Base-by-base conservation (phyloP, 2,113 vertebrate species). In the Megalops atlanticus region DNA sequence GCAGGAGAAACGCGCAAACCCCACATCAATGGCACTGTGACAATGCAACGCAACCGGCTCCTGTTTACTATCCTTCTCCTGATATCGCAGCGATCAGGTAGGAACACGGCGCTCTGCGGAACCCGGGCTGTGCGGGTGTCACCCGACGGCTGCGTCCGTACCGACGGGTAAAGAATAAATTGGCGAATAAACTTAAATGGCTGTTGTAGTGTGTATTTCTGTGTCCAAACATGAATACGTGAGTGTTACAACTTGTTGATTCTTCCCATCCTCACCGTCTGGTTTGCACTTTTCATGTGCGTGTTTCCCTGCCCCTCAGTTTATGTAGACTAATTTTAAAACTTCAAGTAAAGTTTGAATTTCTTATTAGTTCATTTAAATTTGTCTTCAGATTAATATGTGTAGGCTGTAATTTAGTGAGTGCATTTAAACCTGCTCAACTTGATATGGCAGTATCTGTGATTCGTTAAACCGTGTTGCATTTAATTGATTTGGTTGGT, bases 1-100 rank as follows among this genome's bases (percentile, higher is more conserved):
- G 39, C 82, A 68, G 38, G 31, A 81, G 33, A 86, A 85, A 81
- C 86, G 78, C 74, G 86, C 86, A 86, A 86, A 5, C 78, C 80
- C 43, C 86, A 85, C 83, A 85, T 77, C 88, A 90, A 94, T 94
- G 94, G 94, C 93, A 91, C 90, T 88, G 85, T 91, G 87, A 93
- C 85, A 80, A 94, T 94, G 94, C 92, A 93, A 90, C 93, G 93
- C 85, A 89, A 84, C 90, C 92, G 92, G 89, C 88, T 93, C 84
- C 89, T 93, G 85, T 88, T 93, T 85, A 84, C 84, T 89, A 90
- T 91, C 52, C 87, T 88, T 87, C 83, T 93, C 77, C 92, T 92
- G 82, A 84, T 90, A 31, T 85, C 87, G 83, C 84, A 93, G 84
- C 88, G 85, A 78, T 84, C 92, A 93, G 94, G 94, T 94, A 91